Base-by-base conservation (phyloP, 2,888 invertebrate species). In the Tipula confusa region DNA sequence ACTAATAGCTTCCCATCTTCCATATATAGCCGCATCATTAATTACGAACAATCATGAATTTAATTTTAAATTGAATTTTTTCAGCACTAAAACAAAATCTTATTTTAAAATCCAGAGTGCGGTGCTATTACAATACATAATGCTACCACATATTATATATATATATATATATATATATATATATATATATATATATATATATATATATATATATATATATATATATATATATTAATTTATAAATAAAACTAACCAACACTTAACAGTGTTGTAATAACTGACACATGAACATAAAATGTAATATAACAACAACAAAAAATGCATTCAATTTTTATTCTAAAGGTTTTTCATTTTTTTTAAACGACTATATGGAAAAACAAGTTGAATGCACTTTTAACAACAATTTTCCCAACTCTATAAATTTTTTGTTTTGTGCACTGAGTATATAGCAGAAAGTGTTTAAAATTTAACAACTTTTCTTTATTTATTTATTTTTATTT, bases 361-460 rank as follows among this genome's bases (percentile, higher is more conserved):
- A 64, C 64, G 64, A 64, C 9, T 24, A 24, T 64, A 64, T 64
- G 64, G 64, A 64, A 64, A 33, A 64, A 64, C 24, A 64, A 24
- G 64, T 64, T 64, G 64, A 64, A 64, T 64, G 64, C 64, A 64
- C 64, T 64, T 64, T 64, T 64, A 64, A 64, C 64, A 64, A 64
- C 64, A 64, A 64, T 64, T 64, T 64, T 64, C 24, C 64, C 64
- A 64, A 24, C 64, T n/a, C n/a, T n/a, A n/a, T n/a, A n/a, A n/a
- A 4, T 43, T 43, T 64, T 43, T 43, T 38, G 1, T 9, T 64
- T 64, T 64, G 7, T 64, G 64, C 24, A 64, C 43, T 64, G 24
- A 64, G 64, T 9, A 24, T 24, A 24, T 24, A 64, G 64, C 24
- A 24, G 64, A 43, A 43, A 64, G 64, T 64, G 64, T 64, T 64